phyloP scores from a whole-genome alignment of 35 echinoderm and acorn worm species.

The Heliocidaris erythrogramma region DNA sequence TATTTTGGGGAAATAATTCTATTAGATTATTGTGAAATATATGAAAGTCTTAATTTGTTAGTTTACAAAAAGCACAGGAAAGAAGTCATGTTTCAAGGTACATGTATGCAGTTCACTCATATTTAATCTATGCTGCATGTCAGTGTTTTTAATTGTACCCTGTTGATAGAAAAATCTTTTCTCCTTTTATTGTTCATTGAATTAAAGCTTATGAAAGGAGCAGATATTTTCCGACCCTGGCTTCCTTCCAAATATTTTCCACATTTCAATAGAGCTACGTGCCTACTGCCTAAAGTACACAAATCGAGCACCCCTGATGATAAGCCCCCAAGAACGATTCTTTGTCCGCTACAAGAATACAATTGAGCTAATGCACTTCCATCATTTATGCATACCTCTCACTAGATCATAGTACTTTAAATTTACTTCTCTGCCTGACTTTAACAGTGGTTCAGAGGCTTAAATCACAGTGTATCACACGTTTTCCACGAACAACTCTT shows the following conservation, averaged over 20 bases:
- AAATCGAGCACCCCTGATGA: neutral
- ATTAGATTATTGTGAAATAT: too few relatives aligned
- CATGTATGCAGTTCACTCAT: too few relatives aligned
- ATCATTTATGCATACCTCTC: neutral
- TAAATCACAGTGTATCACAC: neutral
- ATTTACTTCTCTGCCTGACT: neutral
- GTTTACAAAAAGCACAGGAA: too few relatives aligned
- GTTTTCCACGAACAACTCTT: neutral
- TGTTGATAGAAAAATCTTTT: neutral
- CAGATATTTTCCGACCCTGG: neutral
- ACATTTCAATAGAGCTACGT: conserved; percentile 2
- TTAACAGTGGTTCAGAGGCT: neutral
- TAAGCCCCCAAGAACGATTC: conserved; percentile 8
- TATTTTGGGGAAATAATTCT: too few relatives aligned
- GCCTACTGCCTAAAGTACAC: conserved; percentile 8
- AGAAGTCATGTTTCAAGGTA: too few relatives aligned
- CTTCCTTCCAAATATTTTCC: conserved; percentile 11
- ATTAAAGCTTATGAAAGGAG: conserved; percentile 10
- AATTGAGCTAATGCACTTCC: neutral
- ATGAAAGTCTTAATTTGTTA: too few relatives aligned
- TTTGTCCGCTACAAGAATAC: conserved; percentile 16
- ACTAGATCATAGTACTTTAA: neutral
- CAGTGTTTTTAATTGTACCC: neutral
- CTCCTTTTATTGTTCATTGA: neutral
- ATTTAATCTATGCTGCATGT: neutral